A percentile compares a stretch with the other conserved stretches of the same genome.
Conservation (phyloP, 2,113 vertebrate species). For the Vicugna pacos region DNA sequence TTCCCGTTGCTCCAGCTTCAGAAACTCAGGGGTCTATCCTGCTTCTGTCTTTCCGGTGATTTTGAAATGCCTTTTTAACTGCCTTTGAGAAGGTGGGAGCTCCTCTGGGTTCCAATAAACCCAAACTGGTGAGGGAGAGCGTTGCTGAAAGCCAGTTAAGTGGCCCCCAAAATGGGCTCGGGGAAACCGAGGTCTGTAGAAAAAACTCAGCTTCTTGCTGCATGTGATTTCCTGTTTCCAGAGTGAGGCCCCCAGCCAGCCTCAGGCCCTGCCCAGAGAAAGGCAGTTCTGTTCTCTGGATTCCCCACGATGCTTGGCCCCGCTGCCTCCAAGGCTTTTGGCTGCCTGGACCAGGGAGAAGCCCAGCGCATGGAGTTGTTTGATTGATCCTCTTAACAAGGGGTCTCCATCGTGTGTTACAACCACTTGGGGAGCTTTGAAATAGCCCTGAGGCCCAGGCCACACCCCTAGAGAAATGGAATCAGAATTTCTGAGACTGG, state of each 20-base stretch:
- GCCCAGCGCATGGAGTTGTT: background rate
- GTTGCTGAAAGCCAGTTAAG: background rate
- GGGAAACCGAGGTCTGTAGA: background rate
- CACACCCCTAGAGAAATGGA: background rate
- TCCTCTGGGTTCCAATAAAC: background rate
- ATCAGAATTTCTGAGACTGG: background rate
- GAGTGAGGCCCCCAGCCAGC: background rate
- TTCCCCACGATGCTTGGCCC: constrained; percentile 25
- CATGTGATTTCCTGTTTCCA: background rate
- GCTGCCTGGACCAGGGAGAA: constrained; percentile 8
- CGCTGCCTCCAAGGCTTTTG: background rate
- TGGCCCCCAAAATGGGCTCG: background rate
- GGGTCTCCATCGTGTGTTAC: background rate
- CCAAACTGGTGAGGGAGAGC: background rate
- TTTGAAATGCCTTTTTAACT: constrained; percentile 32
- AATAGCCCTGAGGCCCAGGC: background rate
- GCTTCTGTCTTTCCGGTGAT: background rate
- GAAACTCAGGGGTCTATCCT: background rate
- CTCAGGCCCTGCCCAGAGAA: background rate
- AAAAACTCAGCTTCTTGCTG: background rate
- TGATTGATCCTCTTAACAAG: background rate
- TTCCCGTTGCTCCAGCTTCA: background rate
- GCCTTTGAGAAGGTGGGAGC: background rate
- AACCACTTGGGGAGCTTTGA: background rate
- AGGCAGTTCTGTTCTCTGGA: background rate